These are phyloP conservation scores for Cinclus mexicanus DNA, from an alignment of 2,113 vertebrate species.

Conservation along the genomic window DNA sequence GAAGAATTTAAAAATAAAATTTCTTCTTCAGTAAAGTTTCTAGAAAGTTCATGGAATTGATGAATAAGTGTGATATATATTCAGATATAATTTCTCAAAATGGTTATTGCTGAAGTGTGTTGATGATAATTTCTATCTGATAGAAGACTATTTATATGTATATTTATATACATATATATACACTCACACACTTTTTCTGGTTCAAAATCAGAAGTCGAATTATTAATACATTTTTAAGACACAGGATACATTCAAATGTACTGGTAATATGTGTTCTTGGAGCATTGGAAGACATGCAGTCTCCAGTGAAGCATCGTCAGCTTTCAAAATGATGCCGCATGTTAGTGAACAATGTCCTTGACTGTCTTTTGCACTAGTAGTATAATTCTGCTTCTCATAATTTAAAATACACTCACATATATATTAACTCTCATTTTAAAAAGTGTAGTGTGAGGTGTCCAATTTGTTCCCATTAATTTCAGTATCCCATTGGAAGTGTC, in stretches of 20 bases:
- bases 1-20: slow-evolving; percentile 34
- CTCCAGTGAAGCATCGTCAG: not conserved
- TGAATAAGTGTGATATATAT: not conserved
- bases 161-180: too few relatives aligned
- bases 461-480: not conserved
- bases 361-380: not conserved
- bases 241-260: not conserved
- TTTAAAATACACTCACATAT: not conserved
- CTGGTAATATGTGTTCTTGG: not conserved
- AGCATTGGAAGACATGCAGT: not conserved
- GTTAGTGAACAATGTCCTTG: not conserved
- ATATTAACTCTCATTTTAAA: not conserved
- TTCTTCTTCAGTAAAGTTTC: not conserved
- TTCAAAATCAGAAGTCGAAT: not conserved
- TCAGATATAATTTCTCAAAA: not conserved
- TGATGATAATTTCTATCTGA: not conserved
- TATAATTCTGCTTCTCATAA: not conserved
- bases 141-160: not conserved
- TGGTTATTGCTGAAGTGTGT: not conserved
- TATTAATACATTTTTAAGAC: not conserved
- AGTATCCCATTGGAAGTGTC: not conserved
- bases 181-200: not conserved
- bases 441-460: not conserved
- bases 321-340: not conserved
- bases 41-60: not conserved